These are phyloP conservation scores for Abscondita cerata DNA, from an alignment of 2,888 invertebrate genomes.

Conservation along the genomic window DNA sequence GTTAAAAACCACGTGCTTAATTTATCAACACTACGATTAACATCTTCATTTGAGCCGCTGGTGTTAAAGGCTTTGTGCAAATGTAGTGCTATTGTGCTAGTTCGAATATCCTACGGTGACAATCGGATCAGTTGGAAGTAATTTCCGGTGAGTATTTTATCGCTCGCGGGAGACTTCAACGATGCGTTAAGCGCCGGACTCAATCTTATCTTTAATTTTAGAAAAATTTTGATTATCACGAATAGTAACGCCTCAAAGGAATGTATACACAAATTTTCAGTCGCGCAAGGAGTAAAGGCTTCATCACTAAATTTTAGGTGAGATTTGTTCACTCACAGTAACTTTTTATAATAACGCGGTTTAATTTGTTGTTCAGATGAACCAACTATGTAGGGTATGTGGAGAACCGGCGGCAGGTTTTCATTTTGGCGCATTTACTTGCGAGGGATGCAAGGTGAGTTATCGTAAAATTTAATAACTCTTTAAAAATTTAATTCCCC, in stretches of 20 bases:
- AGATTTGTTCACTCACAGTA: background rate
- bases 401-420: constrained; percentile 95
- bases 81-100: background rate
- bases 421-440: constrained; percentile 95
- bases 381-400: constrained; percentile 96
- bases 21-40: background rate
- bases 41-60: too few relatives aligned
- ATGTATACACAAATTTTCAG: constrained; percentile 18
- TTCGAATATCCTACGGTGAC: background rate
- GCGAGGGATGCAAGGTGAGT: constrained; percentile 95
- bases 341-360: constrained; percentile 42
- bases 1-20: constrained; percentile 25
- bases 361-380: too few relatives aligned
- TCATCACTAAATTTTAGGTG: constrained; percentile 24
- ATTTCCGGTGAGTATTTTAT: constrained; percentile 13
- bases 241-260: constrained; percentile 10
- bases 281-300: constrained; percentile 13
- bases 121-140: constrained; percentile 3
- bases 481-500: too few relatives aligned
- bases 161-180: constrained; percentile 13
- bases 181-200: constrained; percentile 27
- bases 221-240: background rate
- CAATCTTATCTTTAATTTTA: constrained; percentile 22
- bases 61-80: too few relatives aligned
- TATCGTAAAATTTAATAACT: too few relatives aligned